phyloP scores from a whole-genome alignment of 2,888 invertebrate species.

The Agrochola litura region DNA sequence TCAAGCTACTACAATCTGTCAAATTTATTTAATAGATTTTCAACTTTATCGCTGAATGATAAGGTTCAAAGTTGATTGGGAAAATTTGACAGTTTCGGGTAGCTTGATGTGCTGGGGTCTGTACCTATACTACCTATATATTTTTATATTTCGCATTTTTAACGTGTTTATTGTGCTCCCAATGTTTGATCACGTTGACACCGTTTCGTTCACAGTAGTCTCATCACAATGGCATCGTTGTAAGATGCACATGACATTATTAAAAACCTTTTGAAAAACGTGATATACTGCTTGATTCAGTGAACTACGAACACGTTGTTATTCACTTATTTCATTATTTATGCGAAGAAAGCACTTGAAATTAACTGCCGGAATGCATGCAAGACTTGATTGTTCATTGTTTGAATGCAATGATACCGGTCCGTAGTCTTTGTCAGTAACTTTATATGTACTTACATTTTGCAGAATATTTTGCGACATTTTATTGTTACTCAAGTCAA shows the following conservation, averaged over 20 bases:
- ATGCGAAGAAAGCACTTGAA: constrained; percentile 35
- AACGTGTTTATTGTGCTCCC: constrained; percentile 29
- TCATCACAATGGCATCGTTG: constrained; percentile 37
- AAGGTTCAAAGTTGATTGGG: no score
- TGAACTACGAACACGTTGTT: constrained; percentile 33
- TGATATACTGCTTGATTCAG: constrained; percentile 45
- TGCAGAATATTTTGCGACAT: constrained; percentile 30
- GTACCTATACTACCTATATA: no score
- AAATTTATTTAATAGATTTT: no score
- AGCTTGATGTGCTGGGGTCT: no score
- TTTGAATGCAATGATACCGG: constrained; percentile 11
- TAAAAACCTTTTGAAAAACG: constrained; percentile 24
- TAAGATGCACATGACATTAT: constrained; percentile 21
- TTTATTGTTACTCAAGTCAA: constrained; percentile 14
- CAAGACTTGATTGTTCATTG: constrained; percentile 36
- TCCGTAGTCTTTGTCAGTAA: constrained; percentile 12
- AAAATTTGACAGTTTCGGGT: no score
- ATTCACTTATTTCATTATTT: constrained; percentile 35
- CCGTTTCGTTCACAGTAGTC: constrained; percentile 5
- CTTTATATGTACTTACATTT: constrained; percentile 7
- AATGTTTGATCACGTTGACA: constrained; percentile 27
- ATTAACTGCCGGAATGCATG: constrained; percentile 41
- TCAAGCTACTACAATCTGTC: no score
- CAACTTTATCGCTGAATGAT: no score
- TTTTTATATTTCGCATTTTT: constrained; percentile 11